These are phyloP conservation scores for Parnassius orleans DNA, from an alignment of 2,888 invertebrate species.

Conservation along the genomic window DNA sequence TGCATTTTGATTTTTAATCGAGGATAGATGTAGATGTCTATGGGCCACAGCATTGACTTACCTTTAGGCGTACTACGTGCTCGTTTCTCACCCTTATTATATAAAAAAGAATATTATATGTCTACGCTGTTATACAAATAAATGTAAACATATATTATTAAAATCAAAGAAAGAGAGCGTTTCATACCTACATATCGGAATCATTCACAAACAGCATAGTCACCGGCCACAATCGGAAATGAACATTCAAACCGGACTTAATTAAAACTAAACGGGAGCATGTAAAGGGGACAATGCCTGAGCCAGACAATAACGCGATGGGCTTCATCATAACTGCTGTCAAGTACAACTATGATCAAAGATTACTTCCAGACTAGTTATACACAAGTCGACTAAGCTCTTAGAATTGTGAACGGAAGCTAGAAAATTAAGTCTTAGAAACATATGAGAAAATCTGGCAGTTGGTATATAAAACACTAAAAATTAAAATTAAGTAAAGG, in stretches of 20 bases:
- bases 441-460: no score
- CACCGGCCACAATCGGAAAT: slow-evolving; percentile 51
- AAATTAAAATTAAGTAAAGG: no score
- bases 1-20: no score
- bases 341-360: slow-evolving; percentile 55
- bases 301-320: slow-evolving; percentile 59
- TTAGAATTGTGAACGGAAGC: slow-evolving; percentile 9
- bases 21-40: no score
- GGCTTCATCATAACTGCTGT: slow-evolving; percentile 58
- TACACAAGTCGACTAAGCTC: slow-evolving; percentile 34
- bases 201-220: slow-evolving; percentile 23
- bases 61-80: no score
- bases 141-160: no score
- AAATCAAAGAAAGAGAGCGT: background rate
- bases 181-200: background rate
- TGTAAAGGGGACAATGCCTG: slow-evolving; percentile 53
- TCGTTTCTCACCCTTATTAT: no score
- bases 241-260: slow-evolving; percentile 63
- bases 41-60: no score
- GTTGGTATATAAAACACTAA: no score
- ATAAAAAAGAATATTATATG: no score
- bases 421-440: slow-evolving; percentile 8
- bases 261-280: slow-evolving; percentile 66
- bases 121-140: no score
- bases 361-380: slow-evolving; percentile 51